Evolutionary conservation across 2,888 invertebrate species (phyloP).

Genomic region (Tiliacea citrago): DNA sequence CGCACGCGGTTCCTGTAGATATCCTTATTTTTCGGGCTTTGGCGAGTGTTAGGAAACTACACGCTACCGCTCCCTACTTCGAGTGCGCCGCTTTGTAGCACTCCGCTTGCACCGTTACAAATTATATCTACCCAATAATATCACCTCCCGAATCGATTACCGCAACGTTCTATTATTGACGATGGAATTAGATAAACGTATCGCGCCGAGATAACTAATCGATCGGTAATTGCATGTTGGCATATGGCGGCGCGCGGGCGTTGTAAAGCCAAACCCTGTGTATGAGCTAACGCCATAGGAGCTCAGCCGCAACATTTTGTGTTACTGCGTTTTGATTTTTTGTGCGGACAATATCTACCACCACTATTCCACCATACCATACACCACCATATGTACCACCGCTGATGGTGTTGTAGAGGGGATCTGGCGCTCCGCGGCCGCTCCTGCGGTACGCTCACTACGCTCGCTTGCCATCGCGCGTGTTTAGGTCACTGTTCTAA

Average conservation of each 20-base stretch:
- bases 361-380: no score
- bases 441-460: no score
- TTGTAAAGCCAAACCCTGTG: no score
- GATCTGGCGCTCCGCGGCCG: no score
- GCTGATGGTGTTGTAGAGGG: no score
- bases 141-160: slow-evolving; percentile 52
- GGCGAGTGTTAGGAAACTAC: slow-evolving; percentile 85
- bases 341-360: no score
- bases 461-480: no score
- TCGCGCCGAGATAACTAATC: slow-evolving; percentile 69
- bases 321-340: no score
- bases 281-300: no score
- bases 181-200: slow-evolving; percentile 52
- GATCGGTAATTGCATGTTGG: slow-evolving; percentile 66
- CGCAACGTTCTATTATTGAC: slow-evolving; percentile 46
- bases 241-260: slow-evolving; percentile 35
- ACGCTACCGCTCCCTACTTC: slow-evolving; percentile 89
- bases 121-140: slow-evolving; percentile 39
- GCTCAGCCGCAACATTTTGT: no score
- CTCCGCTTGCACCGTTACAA: slow-evolving; percentile 64
- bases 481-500: no score
- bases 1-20: slow-evolving; percentile 74
- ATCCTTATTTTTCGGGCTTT: slow-evolving; percentile 72
- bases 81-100: slow-evolving; percentile 69
- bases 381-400: no score